Conservation (phyloP, 35 echinoderm and acorn worm genomes). For the Holothuria glaberrima region DNA sequence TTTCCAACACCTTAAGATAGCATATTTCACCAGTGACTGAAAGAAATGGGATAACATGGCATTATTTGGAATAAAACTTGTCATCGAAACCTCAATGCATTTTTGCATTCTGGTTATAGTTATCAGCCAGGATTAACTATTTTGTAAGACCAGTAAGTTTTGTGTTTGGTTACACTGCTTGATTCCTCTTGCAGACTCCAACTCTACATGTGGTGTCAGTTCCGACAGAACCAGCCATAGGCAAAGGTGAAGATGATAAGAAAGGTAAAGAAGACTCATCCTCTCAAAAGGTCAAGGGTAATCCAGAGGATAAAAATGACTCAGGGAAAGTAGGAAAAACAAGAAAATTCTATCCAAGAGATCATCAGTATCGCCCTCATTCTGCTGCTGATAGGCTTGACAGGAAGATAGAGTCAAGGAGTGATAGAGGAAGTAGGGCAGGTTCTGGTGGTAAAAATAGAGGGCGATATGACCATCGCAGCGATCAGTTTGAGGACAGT, state of each 20-base stretch:
- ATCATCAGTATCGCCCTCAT: not conserved
- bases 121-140: too few relatives aligned
- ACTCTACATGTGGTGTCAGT: not conserved
- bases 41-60: too few relatives aligned
- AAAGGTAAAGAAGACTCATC: not conserved
- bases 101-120: too few relatives aligned
- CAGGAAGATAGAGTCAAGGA: not conserved
- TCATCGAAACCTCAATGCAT: too few relatives aligned
- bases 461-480: too few relatives aligned
- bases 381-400: not conserved
- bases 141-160: too few relatives aligned
- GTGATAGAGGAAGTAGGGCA: not conserved
- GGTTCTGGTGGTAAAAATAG: not conserved
- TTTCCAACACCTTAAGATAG: too few relatives aligned
- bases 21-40: too few relatives aligned
- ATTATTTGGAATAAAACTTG: too few relatives aligned
- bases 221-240: too few relatives aligned
- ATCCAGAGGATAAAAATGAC: not conserved
- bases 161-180: too few relatives aligned
- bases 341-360: not conserved
- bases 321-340: not conserved
- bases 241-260: not conserved
- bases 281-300: constrained; percentile 4
- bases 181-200: not conserved
- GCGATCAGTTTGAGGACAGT: too few relatives aligned